A percentile compares a stretch with the other conserved stretches of the same genome.
phyloP scores from a whole-genome alignment of 2,797 vertebrate genomes.

The Esox lucius region DNA sequence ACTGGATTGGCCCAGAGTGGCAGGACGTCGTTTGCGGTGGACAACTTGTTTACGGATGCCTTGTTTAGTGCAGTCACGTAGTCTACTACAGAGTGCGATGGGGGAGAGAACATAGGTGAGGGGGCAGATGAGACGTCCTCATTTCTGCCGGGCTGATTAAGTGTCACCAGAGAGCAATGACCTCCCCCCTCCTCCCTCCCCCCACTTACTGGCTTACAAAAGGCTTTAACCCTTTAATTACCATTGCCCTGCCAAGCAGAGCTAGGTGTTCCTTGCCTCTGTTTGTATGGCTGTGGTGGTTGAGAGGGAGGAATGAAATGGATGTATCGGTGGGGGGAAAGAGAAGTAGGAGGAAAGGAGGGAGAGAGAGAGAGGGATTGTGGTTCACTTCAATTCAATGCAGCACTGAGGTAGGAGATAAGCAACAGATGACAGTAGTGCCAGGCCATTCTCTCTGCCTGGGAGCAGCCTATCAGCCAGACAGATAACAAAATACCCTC shows the following conservation, averaged over 20 bases:
- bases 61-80: constrained; percentile 24
- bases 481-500: neutral
- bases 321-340: neutral
- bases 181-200: constrained; percentile 32
- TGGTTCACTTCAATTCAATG: constrained; percentile 9
- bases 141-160: constrained; percentile 58
- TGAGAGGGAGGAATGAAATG: too few relatives aligned
- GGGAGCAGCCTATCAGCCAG: neutral
- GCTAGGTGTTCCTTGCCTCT: neutral
- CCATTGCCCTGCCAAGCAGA: neutral
- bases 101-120: neutral
- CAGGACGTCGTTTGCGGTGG: too few relatives aligned
- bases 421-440: constrained; percentile 4
- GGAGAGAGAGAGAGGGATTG: neutral
- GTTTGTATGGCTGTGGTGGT: neutral
- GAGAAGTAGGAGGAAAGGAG: neutral
- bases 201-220: constrained; percentile 29
- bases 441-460: neutral
- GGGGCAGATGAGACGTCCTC: constrained; percentile 41
- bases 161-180: constrained; percentile 52
- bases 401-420: neutral
- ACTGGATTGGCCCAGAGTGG: too few relatives aligned
- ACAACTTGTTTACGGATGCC: constrained; percentile 22
- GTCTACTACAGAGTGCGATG: neutral
- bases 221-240: constrained; percentile 52